phyloP scores from a whole-genome alignment of 2,113 vertebrate genomes.

The Axis porcinus region DNA sequence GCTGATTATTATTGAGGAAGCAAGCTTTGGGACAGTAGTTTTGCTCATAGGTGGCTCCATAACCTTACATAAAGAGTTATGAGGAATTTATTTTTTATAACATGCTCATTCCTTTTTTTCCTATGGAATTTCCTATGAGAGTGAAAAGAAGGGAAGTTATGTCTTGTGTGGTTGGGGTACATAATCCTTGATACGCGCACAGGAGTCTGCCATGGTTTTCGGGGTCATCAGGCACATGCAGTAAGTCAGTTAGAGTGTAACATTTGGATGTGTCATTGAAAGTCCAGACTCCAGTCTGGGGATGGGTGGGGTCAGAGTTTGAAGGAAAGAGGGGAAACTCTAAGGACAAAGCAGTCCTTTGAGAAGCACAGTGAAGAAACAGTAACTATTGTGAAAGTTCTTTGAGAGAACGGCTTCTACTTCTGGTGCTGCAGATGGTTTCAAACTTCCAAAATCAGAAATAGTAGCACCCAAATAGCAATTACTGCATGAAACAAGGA shows the following conservation, averaged over 20 bases:
- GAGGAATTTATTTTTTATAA: neutral
- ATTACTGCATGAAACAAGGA: neutral
- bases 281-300: neutral
- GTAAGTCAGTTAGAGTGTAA: neutral
- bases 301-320: neutral
- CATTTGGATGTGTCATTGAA: neutral
- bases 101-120: neutral
- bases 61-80: neutral
- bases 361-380: neutral
- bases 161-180: neutral
- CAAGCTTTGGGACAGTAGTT: neutral
- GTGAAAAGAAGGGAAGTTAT: neutral
- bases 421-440: neutral
- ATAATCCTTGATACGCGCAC: neutral
- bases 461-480: neutral
- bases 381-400: neutral
- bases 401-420: neutral
- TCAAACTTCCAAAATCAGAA: neutral
- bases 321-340: neutral
- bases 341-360: neutral
- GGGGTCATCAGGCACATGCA: neutral
- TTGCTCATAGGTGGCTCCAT: neutral
- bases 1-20: neutral
- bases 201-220: neutral
- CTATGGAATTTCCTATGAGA: neutral